A percentile compares a stretch with the other conserved stretches of the same genome.
Evolutionary conservation across 2,888 invertebrate species (phyloP).

Genomic region (Xestoiulus laeticollis): DNA sequence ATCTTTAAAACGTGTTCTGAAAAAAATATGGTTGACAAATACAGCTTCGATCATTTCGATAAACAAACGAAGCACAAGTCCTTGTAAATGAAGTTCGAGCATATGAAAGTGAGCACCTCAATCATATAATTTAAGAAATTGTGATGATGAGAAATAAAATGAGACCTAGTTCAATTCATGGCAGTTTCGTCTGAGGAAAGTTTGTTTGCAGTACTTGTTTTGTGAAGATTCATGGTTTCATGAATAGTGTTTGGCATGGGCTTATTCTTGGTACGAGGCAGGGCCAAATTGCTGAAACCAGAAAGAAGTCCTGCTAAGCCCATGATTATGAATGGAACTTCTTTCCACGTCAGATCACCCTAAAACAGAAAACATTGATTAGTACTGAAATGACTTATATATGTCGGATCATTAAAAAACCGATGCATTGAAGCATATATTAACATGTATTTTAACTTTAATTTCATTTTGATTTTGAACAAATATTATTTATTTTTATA

Average conservation of each 20-base stretch:
- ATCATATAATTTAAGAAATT: neutral
- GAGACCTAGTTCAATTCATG: neutral
- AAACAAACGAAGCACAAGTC: neutral
- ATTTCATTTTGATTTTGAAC: too few relatives aligned
- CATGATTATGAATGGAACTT: conserved; percentile 41
- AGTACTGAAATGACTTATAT: too few relatives aligned
- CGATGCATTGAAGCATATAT: too few relatives aligned
- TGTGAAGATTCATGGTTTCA: conserved; percentile 41
- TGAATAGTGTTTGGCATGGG: conserved; percentile 47
- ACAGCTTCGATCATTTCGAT: neutral
- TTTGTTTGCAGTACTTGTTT: neutral
- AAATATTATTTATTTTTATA: too few relatives aligned
- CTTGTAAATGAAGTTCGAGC: neutral
- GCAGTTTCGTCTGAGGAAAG: neutral
- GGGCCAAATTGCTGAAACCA: neutral
- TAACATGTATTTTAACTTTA: too few relatives aligned
- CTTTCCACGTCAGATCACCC: conserved; percentile 30
- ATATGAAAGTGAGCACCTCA: neutral
- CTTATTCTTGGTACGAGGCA: conserved; percentile 36
- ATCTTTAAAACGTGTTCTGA: neutral
- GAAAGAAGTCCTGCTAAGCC: neutral
- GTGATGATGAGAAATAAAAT: neutral
- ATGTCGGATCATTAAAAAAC: too few relatives aligned
- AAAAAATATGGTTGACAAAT: neutral
- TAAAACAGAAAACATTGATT: neutral